Base-by-base conservation (phyloP, 2,113 vertebrate species). In the Cyprichromis sp. region DNA sequence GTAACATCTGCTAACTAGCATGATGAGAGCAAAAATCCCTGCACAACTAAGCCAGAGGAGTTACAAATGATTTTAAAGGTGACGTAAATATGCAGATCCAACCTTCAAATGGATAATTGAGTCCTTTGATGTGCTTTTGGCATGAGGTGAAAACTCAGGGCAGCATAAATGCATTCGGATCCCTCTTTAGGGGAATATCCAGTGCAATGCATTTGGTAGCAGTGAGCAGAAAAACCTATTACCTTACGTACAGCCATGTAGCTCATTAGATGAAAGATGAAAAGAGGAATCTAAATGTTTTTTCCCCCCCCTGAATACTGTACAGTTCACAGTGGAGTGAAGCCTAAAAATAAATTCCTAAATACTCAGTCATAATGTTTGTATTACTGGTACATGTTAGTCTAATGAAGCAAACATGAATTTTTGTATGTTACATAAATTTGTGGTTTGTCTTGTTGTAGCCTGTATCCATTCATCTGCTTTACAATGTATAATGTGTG, bases 291-390 rank as follows among this genome's bases (percentile, higher is more conserved):
- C 68, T 42, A 71, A 42, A 16, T 71, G 0, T 1, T 38, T 66
- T 45, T 6, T 0, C 0, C 0, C 7, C 7, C 26, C 5, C 8
- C 66, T 45, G 21, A 76, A 76, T 76, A 31, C 68, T 29, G 40
- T 76, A 29, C 40, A 76, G 40, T 11, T 76, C 68, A 47, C 71
- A 31, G 4, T 47, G 42, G 42, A 50, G 45, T 19, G 71, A 76
- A 47, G 40, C 40, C 42, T 29, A 76, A 76, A 76, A 19, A 31
- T 76, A 8, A 76, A 47, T 47, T 76, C 24, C 71, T 76, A 78
- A 78, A 6, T 31, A 78, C 45, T 31, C 26, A 34, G 10, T 78
- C 24, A 34, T 31, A 78, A n/a, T 52, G 42, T 47, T 50, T 50
- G 21, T 29, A 29, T 19, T 76, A 17, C 71, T 47, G 71, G 42